A percentile compares a stretch with the other conserved stretches of the same genome.
Conservation (phyloP, 2,113 vertebrate genomes). For the Fregata magnificens region DNA sequence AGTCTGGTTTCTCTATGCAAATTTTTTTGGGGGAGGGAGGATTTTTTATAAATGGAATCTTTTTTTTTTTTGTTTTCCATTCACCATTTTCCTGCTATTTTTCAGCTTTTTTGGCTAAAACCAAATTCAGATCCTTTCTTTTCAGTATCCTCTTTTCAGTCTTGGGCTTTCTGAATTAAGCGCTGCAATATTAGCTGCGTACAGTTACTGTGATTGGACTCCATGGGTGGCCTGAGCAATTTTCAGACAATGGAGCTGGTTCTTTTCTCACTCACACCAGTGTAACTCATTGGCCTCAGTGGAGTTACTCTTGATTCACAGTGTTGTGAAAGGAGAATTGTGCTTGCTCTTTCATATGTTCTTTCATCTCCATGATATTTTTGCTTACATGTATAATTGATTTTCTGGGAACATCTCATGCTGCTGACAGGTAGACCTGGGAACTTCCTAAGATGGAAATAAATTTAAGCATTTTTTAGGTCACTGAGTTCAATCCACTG, state of each 20-base stretch:
- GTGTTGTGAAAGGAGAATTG: not conserved
- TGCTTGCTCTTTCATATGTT: slow-evolving; percentile 18
- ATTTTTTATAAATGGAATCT: not conserved
- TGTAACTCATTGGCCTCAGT: slow-evolving; percentile 12
- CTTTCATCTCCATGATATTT: not conserved
- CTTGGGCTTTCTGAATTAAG: not conserved
- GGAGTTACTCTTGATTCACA: slow-evolving; percentile 11
- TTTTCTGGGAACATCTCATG: slow-evolving; percentile 12
- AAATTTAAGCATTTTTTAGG: slow-evolving; percentile 20
- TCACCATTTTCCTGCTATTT: not conserved
- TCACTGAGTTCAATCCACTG: slow-evolving; percentile 3
- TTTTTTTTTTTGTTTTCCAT: not conserved
- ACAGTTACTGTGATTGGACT: slow-evolving; percentile 24
- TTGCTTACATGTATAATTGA: slow-evolving; percentile 40
- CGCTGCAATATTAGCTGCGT: not conserved
- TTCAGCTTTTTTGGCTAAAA: not conserved
- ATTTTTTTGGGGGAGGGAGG: not conserved
- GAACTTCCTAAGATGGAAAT: not conserved
- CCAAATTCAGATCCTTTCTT: not conserved
- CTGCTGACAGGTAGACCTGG: not conserved
- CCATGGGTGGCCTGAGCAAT: slow-evolving; percentile 13
- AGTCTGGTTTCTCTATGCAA: not conserved
- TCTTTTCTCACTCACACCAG: slow-evolving; percentile 28
- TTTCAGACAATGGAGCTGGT: not conserved
- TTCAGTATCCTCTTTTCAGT: not conserved